These are phyloP conservation scores for Drosophila mulleri DNA, from an alignment of 2,888 invertebrate species.

Conservation along the genomic window DNA sequence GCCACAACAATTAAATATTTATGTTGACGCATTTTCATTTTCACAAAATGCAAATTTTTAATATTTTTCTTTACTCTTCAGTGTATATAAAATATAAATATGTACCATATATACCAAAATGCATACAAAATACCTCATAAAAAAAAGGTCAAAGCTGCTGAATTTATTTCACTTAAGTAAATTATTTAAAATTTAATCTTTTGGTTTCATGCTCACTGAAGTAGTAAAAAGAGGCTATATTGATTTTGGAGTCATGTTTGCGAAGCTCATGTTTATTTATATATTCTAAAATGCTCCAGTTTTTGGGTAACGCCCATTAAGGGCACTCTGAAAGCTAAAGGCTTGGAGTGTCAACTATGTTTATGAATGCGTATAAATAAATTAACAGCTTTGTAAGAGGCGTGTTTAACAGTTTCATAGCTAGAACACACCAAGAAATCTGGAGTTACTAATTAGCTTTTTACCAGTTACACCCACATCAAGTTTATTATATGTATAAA, in stretches of 20 bases:
- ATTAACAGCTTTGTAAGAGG: neutral
- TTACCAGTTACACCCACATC: neutral
- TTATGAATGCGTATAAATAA: neutral
- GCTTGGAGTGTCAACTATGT: neutral
- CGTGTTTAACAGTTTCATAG: neutral
- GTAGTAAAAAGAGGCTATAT: neutral
- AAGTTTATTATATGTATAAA: neutral
- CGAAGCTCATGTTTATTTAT: no score
- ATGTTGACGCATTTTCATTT: slow-evolving; percentile 26
- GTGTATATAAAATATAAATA: neutral
- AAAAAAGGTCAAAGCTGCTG: neutral
- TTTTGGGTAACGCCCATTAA: no score
- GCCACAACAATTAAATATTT: slow-evolving; percentile 32
- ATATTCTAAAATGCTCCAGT: neutral
- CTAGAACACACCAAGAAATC: neutral
- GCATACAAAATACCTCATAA: neutral
- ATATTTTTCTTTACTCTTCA: neutral
- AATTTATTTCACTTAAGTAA: neutral
- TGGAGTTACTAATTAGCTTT: neutral
- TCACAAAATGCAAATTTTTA: slow-evolving; percentile 30
- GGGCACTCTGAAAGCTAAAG: neutral
- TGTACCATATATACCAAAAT: neutral
- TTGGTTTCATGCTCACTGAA: neutral
- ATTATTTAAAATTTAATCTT: neutral
- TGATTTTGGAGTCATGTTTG: neutral